Conservation (phyloP, 2,888 invertebrate species). For the Synanthedon tipuliformis region DNA sequence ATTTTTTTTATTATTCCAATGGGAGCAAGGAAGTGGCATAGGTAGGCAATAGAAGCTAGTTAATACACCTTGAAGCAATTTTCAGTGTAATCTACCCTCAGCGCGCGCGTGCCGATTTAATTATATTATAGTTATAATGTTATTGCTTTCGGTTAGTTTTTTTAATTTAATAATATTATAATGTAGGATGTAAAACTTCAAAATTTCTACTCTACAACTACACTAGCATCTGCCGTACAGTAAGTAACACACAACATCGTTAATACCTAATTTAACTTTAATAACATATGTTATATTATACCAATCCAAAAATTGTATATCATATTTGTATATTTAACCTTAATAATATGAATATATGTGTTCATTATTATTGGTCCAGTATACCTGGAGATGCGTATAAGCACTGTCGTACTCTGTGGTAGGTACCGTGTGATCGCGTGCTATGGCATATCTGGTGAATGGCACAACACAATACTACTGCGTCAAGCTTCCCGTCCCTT, state of each 20-base stretch:
- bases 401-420: constrained; percentile 12
- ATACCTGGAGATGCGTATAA: constrained; percentile 45
- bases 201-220: constrained; percentile 66
- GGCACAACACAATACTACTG: constrained; percentile 49
- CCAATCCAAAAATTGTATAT: constrained; percentile 65
- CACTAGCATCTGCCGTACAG: constrained; percentile 65
- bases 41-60: no score
- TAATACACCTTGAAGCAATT: no score
- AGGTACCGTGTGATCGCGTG: constrained; percentile 19
- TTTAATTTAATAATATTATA: constrained; percentile 22
- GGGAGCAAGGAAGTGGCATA: no score
- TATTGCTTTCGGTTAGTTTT: constrained; percentile 67
- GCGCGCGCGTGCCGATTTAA: constrained; percentile 48
- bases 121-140: constrained; percentile 32
- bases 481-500: constrained; percentile 31
- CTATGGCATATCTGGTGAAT: constrained; percentile 40
- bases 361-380: constrained; percentile 60
- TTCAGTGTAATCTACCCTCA: constrained; percentile 21
- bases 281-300: constrained; percentile 58
- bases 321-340: constrained; percentile 42
- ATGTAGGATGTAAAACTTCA: constrained; percentile 62
- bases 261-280: constrained; percentile 16
- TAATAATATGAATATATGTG: constrained; percentile 45
- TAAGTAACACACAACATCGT: constrained; percentile 59
- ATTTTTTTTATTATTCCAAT: no score